Evolutionary conservation across 2,113 vertebrate species (phyloP), one percentile per base, ranked within the genome.

Genomic region (Callospermophilus lateralis): DNA sequence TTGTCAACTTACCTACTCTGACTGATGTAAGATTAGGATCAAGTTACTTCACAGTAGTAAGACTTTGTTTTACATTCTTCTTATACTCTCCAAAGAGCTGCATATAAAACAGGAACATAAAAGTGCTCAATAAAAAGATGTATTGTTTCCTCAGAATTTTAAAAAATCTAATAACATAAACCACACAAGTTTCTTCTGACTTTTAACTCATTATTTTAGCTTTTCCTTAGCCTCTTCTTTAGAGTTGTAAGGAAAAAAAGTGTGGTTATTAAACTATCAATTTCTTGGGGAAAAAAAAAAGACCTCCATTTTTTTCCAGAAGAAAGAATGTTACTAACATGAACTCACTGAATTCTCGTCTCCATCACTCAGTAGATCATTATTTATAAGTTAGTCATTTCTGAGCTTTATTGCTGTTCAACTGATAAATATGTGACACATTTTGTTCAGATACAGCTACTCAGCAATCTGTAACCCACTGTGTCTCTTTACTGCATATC

Each of bases 201-300:
- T 93, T 95, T 42, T 85, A 83, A 53, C 63, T 86, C 11, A 17
- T 24, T 48, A 26, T 90, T 89, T 55, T 87, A 91, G 8, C 45
- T 93, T 93, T 84, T 81, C 51, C 5, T 89, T 74, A 68, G 65
- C 48, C 22, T 51, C 42, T 32, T 90, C 7, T n/a, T 91, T 68
- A 92, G 89, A 94, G 15, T 63, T 45, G 81, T 90, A 78, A 84
- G 30, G 30, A 87, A 61, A 93, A 84, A 90, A 67, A 11, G 68
- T 63, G 28, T 77, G 45, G 8, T 8, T 61, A 70, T 61, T 97
- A 30, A 77, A 19, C 48, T 67, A 74, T 15, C 7, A 16, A 67
- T 76, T 89, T 72, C 55, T 65, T 58, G 55, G 55, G 55, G 4
- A 42, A 53, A 65, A 83, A 77, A n/a, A 63, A 51, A 10, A 9